A percentile compares a stretch with the other conserved stretches of the same genome.
phyloP scores from a whole-genome alignment of 2,888 invertebrate species.

The Lysandra coridon region DNA sequence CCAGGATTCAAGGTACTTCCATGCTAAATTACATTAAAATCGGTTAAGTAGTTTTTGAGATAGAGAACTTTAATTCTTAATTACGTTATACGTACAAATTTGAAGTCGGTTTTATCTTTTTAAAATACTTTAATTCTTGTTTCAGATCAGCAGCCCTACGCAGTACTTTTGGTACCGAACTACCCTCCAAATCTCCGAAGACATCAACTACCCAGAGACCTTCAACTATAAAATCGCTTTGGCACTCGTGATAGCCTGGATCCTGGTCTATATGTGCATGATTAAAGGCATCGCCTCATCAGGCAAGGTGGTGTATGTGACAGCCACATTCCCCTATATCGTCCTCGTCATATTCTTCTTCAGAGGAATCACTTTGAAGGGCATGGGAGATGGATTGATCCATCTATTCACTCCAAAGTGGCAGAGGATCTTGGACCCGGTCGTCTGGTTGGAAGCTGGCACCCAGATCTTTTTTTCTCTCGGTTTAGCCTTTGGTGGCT shows the following conservation, averaged over 20 bases:
- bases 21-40: too few relatives aligned
- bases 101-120: not conserved
- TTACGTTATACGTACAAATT: too few relatives aligned
- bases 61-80: too few relatives aligned
- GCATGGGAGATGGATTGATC: conserved; percentile 90
- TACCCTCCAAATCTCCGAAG: conserved; percentile 93
- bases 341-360: conserved; percentile 98
- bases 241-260: conserved; percentile 94
- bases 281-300: conserved; percentile 98
- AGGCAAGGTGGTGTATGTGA: conserved; percentile 97
- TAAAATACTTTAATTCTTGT: conserved; percentile 46
- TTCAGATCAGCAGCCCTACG: conserved; percentile 92
- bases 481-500: conserved; percentile 96
- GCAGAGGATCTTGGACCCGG: conserved; percentile 94
- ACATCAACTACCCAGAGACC: conserved; percentile 90
- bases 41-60: too few relatives aligned
- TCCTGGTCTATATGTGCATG: conserved; percentile 97
- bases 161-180: conserved; percentile 98
- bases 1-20: too few relatives aligned
- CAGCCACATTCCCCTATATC: conserved; percentile 97
- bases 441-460: conserved; percentile 98
- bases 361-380: conserved; percentile 93
- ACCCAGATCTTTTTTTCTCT: conserved; percentile 98
- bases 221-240: conserved; percentile 96
- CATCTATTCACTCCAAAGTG: conserved; percentile 96